phyloP scores from a whole-genome alignment of 1,140 invertebrate species.

The Lasaia peninsularis region DNA sequence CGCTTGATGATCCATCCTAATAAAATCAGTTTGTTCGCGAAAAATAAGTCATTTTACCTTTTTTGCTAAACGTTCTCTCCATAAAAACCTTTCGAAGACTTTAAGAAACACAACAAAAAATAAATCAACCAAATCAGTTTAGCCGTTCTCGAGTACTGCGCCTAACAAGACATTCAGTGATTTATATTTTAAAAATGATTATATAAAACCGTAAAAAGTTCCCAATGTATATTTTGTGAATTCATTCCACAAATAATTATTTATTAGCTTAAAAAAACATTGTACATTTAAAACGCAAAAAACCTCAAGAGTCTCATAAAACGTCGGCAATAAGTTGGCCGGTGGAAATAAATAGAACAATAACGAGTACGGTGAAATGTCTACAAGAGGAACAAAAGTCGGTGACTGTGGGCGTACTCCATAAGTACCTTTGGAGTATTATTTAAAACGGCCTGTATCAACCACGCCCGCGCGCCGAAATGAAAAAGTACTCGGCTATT shows the following conservation, averaged over 20 bases:
- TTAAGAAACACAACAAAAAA: no score
- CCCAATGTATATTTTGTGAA: no score
- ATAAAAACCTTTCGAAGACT: no score
- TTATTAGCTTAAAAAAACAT: conserved; percentile 25
- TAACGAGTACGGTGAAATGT: conserved; percentile 43
- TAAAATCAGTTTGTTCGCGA: no score
- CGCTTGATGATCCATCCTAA: no score
- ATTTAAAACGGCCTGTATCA: conserved; percentile 68
- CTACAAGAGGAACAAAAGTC: conserved; percentile 49
- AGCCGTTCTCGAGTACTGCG: no score
- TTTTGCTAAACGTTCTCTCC: no score
- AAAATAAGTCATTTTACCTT: no score
- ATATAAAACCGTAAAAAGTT: no score
- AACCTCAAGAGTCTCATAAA: conserved; percentile 45
- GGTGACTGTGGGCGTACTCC: conserved; percentile 43
- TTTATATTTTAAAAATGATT: no score
- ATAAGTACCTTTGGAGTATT: conserved; percentile 62
- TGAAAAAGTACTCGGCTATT: conserved; percentile 74
- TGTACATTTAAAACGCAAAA: conserved; percentile 51
- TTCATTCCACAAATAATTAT: not conserved
- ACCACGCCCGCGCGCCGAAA: conserved; percentile 70
- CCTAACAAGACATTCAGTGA: no score
- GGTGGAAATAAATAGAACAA: conserved; percentile 42
- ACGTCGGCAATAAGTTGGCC: conserved; percentile 41
- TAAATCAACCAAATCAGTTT: no score